Conservation (phyloP, 2,113 vertebrate species). For the Origma solitaria region DNA sequence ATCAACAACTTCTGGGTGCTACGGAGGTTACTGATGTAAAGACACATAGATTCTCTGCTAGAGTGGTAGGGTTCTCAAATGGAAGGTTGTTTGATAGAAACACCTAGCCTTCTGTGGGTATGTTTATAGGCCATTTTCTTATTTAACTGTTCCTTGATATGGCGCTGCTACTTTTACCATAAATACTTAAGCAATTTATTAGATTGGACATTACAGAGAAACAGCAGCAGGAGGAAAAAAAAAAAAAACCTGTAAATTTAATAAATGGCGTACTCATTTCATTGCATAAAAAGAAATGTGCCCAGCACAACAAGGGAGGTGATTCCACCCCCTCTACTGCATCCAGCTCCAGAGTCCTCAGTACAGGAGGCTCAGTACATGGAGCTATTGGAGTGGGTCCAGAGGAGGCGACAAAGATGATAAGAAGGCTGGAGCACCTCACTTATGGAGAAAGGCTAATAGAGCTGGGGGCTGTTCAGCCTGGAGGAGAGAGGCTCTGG, state of each 20-base stretch:
- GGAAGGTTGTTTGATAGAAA: not conserved
- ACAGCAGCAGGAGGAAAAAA: not conserved
- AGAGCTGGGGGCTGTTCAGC: not conserved
- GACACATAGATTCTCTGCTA: not conserved
- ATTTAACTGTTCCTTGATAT: not conserved
- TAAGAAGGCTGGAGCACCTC: not conserved
- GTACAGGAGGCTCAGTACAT: not conserved
- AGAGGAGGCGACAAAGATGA: not conserved
- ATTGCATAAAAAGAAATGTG: not conserved
- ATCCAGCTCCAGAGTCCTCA: not conserved
- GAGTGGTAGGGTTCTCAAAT: not conserved
- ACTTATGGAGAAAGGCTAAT: not conserved
- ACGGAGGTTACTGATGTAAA: not conserved
- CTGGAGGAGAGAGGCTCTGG: not conserved
- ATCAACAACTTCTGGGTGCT: not conserved
- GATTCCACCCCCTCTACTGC: not conserved
- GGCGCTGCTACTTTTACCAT: not conserved
- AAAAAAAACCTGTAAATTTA: not conserved
- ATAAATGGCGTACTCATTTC: not conserved
- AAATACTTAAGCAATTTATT: not conserved
- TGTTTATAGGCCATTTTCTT: not conserved
- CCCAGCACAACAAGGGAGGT: not conserved
- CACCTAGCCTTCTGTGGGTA: not conserved
- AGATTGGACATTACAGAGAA: not conserved
- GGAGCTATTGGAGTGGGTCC: rapidly evolving